A percentile compares a stretch with the other conserved stretches of the same genome.
phyloP scores from a whole-genome alignment of 1,140 invertebrate genomes.

The Drosophila aff. region DNA sequence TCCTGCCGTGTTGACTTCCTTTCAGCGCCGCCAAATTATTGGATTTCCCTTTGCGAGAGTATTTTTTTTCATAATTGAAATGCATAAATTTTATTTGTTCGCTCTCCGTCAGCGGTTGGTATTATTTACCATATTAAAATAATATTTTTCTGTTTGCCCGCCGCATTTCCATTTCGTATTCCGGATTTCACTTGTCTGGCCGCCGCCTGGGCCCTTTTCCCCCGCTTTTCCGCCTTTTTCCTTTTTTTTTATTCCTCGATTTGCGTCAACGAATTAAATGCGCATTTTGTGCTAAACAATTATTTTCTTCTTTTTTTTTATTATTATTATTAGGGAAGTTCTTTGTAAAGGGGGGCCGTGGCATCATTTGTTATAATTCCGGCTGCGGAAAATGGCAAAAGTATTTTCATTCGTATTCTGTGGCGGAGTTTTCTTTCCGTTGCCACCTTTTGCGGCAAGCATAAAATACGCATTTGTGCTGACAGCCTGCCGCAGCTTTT shows the following conservation, averaged over 20 bases:
- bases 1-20: slow-evolving; percentile 28
- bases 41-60: slow-evolving; percentile 30
- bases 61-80: slow-evolving; percentile 68
- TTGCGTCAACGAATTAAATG: slow-evolving; percentile 78
- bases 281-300: slow-evolving; percentile 80
- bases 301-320: slow-evolving; percentile 23
- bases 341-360: slow-evolving; percentile 22
- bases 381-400: slow-evolving; percentile 48
- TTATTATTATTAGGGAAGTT: slow-evolving; percentile 49
- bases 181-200: slow-evolving; percentile 43
- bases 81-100: slow-evolving; percentile 76
- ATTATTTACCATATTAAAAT: slow-evolving; percentile 82
- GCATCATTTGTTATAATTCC: slow-evolving; percentile 76
- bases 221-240: slow-evolving; percentile 1
- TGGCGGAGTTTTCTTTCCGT: slow-evolving; percentile 39
- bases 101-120: slow-evolving; percentile 52
- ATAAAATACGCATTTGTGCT: slow-evolving; percentile 79
- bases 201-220: slow-evolving; percentile 6
- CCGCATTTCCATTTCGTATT: slow-evolving; percentile 72
- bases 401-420: slow-evolving; percentile 27
- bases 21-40: slow-evolving; percentile 39
- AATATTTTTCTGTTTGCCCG: slow-evolving; percentile 71
- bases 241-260: slow-evolving; percentile 67
- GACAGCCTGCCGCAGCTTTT: slow-evolving; percentile 64
- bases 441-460: slow-evolving; percentile 74